Conservation (phyloP, 92 coral and sea anemone genomes). For the Porites divaricata region DNA sequence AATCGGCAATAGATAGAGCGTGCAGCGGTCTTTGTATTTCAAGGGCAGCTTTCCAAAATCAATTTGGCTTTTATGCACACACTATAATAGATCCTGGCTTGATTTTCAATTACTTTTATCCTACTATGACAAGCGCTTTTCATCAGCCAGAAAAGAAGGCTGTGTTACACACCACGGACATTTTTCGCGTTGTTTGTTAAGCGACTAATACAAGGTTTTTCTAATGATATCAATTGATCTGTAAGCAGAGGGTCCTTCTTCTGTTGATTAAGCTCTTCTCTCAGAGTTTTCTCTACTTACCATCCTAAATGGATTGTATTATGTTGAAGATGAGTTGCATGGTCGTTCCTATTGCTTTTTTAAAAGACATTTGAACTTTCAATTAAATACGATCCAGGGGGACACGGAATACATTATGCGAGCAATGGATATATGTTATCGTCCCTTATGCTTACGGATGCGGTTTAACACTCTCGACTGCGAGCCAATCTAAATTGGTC, state of each 20-base stretch:
- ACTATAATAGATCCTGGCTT: neutral
- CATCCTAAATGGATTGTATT: neutral
- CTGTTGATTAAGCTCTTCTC: neutral
- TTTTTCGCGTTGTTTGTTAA: slow-evolving; percentile 27
- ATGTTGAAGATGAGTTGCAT: neutral
- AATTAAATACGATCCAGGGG: slow-evolving; percentile 4
- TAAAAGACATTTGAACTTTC: slow-evolving; percentile 1
- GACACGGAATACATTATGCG: neutral
- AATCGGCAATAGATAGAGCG: neutral
- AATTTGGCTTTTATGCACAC: neutral
- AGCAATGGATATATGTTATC: slow-evolving; percentile 7
- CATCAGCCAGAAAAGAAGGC: slow-evolving; percentile 3
- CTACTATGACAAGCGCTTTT: slow-evolving; percentile 1
- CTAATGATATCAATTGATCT: slow-evolving; percentile 9
- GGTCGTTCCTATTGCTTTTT: neutral
- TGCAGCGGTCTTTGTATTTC: neutral
- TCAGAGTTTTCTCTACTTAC: neutral
- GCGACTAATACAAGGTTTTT: slow-evolving; percentile 21
- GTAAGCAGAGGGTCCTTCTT: neutral
- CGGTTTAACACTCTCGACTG: slow-evolving; percentile 32
- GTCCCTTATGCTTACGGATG: slow-evolving; percentile 22
- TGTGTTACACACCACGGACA: slow-evolving; percentile 8
- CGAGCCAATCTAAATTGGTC: slow-evolving; percentile 23
- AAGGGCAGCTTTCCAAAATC: neutral
- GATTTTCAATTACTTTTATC: slow-evolving; percentile 19